Conservation (phyloP, 1,140 invertebrate genomes). For the Caenorhabditis remanei region DNA sequence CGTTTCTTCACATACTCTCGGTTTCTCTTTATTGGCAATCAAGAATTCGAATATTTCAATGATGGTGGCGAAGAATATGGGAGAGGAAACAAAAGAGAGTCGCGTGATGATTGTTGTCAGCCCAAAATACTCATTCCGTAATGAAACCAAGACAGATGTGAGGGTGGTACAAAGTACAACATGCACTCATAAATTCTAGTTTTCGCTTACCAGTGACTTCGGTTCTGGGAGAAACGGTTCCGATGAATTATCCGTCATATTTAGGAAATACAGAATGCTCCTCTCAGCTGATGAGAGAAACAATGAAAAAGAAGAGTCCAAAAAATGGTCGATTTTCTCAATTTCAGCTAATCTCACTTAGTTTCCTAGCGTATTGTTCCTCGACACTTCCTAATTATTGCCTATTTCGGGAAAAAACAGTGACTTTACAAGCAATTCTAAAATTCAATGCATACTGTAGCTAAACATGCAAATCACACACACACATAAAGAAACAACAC, state of each 20-base stretch:
- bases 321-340: background rate
- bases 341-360: background rate
- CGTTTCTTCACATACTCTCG: constrained; percentile 46
- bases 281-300: too few species aligned
- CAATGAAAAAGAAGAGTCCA: background rate
- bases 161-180: constrained; percentile 38
- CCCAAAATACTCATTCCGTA: constrained; percentile 28
- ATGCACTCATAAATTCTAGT: too few species aligned
- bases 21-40: constrained; percentile 52
- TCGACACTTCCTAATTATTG: too few species aligned
- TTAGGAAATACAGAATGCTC: too few species aligned
- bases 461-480: too few species aligned
- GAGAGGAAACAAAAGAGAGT: background rate
- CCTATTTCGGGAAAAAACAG: too few species aligned
- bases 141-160: constrained; percentile 38
- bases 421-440: too few species aligned
- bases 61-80: background rate
- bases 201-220: too few species aligned
- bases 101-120: background rate
- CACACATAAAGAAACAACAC: too few species aligned
- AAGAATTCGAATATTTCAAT: constrained; percentile 55
- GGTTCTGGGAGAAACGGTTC: too few species aligned
- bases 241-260: too few species aligned
- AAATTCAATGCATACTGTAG: too few species aligned
- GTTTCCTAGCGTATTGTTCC: background rate